Base-by-base conservation (phyloP, 1,140 invertebrate genomes). In the Brachionus sp. region DNA sequence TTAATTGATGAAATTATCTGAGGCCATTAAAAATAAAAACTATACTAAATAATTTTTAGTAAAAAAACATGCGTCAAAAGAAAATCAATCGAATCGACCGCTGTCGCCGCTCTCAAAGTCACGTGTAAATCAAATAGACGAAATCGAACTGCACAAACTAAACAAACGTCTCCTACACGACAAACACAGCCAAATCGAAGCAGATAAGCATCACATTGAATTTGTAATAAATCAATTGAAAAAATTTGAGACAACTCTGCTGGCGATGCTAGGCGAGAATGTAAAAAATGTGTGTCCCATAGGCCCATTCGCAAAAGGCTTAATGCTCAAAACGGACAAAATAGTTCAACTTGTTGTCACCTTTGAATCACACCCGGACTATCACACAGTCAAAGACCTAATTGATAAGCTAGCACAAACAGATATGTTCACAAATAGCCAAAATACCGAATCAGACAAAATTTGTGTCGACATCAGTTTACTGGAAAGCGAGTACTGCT, bases 21-120 rank as follows among this genome's bases (percentile, higher is more conserved):
- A 46, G 5, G n/a, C 10, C 10, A 46, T 12, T 10, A 46, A 46
- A n/a, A 46, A 46, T 35, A 33, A 33, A 23, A 66, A 12, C 25
- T 66, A 57, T 66, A 33, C 64, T 66, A 66, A 33, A 66, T 66
- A 37, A 33, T 33, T 66, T 66, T 33, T 66, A 70, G 66, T 39
- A 10, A 70, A 70, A 70, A 70, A 70, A 37, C 66, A 37, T 19
- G 33, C n/a, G 2, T 33, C 37, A 70, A 70, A 70, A 70, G 66
- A 70, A 70, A 70, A 37, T 39, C 33, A 68, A 68, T 0, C n/a
- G 33, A 9, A 68, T 9, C 25, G 5, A 64, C 19, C 23, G 23
- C 12, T 10, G 19, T 16, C 23, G 5, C 12, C 19, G 19, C 57
- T 29, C 19, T 0, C 19, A 64, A 10, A 29, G 5, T 33, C 23